Conservation (phyloP, 1,140 invertebrate genomes). For the Pygmarrhopalites habei region DNA sequence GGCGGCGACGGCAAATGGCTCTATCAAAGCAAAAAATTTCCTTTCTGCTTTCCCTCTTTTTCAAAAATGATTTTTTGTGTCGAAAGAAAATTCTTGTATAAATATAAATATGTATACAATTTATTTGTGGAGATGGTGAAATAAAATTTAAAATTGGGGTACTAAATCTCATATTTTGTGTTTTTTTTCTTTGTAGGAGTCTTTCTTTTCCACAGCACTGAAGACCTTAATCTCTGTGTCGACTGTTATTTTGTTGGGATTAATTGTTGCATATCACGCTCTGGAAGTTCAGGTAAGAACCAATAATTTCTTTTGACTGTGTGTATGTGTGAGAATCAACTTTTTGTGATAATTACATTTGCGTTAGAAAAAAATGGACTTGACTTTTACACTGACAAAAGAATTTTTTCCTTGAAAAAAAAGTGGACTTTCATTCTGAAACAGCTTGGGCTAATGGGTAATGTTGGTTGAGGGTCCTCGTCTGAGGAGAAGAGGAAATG, state of each 20-base stretch:
- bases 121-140: no score
- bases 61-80: no score
- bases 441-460: no score
- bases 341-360: neutral
- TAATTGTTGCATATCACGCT: conserved; percentile 98
- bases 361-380: neutral
- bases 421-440: neutral
- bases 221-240: conserved; percentile 98
- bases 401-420: neutral
- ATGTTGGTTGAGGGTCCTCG: no score
- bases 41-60: no score
- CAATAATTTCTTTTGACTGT: neutral
- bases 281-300: conserved; percentile 96
- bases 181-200: conserved; percentile 65
- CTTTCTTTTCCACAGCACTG: conserved; percentile 89
- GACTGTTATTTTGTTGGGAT: conserved; percentile 94
- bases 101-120: no score
- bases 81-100: no score
- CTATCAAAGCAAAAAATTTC: no score
- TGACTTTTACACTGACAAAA: neutral
- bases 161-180: conserved; percentile 11
- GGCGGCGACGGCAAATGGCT: no score
- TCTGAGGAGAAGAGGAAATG: no score
- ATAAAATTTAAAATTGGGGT: no score
- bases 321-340: neutral